These are phyloP conservation scores for Phytoseiulus persimilis DNA, from an alignment of 2,888 invertebrate species.

Conservation along the genomic window DNA sequence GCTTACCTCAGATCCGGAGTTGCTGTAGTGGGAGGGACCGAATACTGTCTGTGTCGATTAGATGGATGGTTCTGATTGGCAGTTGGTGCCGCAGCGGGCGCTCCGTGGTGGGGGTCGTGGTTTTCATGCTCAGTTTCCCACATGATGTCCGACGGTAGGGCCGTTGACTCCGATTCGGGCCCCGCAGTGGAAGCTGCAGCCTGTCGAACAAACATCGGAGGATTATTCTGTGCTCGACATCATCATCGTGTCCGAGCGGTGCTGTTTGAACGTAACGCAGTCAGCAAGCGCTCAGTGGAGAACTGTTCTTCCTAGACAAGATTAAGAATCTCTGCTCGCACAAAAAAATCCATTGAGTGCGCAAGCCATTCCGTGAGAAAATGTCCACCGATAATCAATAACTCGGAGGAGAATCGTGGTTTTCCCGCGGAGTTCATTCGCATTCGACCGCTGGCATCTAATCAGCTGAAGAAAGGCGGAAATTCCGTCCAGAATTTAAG, in stretches of 20 bases:
- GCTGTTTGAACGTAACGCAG: neutral
- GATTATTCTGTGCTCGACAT: neutral
- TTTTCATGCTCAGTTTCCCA: neutral
- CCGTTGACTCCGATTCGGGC: constrained; percentile 37
- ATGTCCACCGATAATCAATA: neutral
- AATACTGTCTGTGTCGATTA: constrained; percentile 40
- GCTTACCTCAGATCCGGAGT: constrained; percentile 14
- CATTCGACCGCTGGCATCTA: neutral
- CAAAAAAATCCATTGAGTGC: neutral
- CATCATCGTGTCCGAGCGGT: neutral
- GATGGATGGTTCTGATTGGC: constrained; percentile 18
- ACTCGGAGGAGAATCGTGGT: neutral
- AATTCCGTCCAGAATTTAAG: neutral
- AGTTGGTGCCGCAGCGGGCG: neutral
- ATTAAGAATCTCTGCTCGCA: neutral
- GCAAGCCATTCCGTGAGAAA: neutral
- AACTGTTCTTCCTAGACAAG: neutral
- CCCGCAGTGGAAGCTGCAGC: constrained; percentile 9
- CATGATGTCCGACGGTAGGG: constrained; percentile 36
- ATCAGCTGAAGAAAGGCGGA: neutral
- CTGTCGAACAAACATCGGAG: neutral
- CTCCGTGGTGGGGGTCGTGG: neutral
- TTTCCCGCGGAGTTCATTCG: neutral
- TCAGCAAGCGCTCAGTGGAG: neutral
- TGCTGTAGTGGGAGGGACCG: constrained; percentile 41